Evolutionary conservation across 1,140 invertebrate genomes (phyloP).

Genomic region (Microplitis demolitor): DNA sequence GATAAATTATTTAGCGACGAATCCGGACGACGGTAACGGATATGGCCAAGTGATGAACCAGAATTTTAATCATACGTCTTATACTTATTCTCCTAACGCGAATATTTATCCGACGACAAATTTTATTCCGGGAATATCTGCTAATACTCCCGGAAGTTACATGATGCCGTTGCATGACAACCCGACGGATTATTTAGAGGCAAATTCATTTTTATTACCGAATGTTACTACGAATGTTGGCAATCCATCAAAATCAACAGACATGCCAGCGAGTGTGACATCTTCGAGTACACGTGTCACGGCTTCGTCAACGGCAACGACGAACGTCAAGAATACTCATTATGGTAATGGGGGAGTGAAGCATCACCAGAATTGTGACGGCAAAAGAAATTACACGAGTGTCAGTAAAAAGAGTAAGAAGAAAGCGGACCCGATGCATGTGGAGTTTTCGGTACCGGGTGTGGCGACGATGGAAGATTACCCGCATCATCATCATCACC

Average conservation of each 20-base stretch:
- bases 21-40: slow-evolving; percentile 46
- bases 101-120: slow-evolving; percentile 58
- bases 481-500: slow-evolving; percentile 41
- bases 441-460: slow-evolving; percentile 52
- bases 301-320: slow-evolving; percentile 31
- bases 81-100: slow-evolving; percentile 55
- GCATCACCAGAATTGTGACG: slow-evolving; percentile 46
- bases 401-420: slow-evolving; percentile 54
- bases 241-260: slow-evolving; percentile 38
- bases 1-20: slow-evolving; percentile 58
- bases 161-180: slow-evolving; percentile 60
- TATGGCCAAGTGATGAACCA: slow-evolving; percentile 59
- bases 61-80: slow-evolving; percentile 58
- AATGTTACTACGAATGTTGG: slow-evolving; percentile 35
- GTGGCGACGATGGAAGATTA: slow-evolving; percentile 56
- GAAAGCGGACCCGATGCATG: slow-evolving; percentile 49
- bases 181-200: slow-evolving; percentile 52
- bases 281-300: slow-evolving; percentile 31
- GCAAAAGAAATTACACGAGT: slow-evolving; percentile 45
- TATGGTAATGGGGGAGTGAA: slow-evolving; percentile 31
- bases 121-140: slow-evolving; percentile 56
- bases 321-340: slow-evolving; percentile 44
- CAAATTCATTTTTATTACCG: slow-evolving; percentile 52
- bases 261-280: slow-evolving; percentile 24
- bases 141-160: slow-evolving; percentile 53